Conservation (phyloP, 2,113 vertebrate species). For the Carassius auratus region DNA sequence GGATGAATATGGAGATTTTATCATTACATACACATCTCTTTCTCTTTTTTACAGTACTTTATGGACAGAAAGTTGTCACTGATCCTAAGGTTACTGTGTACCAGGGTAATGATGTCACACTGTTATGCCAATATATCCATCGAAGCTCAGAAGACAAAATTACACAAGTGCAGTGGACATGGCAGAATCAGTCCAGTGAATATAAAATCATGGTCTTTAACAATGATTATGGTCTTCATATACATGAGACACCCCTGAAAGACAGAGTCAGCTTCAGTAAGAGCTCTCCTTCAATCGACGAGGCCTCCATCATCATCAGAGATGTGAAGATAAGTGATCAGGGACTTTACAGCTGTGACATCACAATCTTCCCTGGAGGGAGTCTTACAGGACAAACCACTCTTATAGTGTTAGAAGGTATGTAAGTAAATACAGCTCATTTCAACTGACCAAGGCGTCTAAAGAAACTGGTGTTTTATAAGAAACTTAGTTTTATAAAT, state of each 20-base stretch:
- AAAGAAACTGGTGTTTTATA: neutral
- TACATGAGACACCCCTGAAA: neutral
- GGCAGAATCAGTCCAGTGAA: neutral
- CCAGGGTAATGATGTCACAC: neutral
- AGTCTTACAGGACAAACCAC: neutral
- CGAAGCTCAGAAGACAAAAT: neutral
- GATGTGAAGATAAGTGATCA: constrained; percentile 65
- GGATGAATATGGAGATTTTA: no score
- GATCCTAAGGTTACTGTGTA: neutral
- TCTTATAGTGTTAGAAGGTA: neutral
- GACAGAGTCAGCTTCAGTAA: neutral
- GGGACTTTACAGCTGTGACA: constrained; percentile 73
- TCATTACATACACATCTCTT: neutral
- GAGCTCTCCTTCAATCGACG: constrained; percentile 45
- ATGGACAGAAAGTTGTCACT: neutral
- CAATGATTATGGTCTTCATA: neutral
- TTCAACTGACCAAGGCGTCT: neutral
- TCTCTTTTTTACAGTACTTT: neutral
- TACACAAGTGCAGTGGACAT: neutral
- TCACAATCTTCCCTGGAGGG: constrained; percentile 71
- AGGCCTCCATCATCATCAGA: constrained; percentile 68
- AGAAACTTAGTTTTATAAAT: neutral
- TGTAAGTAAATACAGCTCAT: neutral
- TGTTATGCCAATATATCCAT: neutral
- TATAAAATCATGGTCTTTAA: neutral